Percentiles rank a stretch among this genome's conserved stretches.
phyloP scores from a whole-genome alignment of 2,797 vertebrate genomes.

The Aythya fuligula region DNA sequence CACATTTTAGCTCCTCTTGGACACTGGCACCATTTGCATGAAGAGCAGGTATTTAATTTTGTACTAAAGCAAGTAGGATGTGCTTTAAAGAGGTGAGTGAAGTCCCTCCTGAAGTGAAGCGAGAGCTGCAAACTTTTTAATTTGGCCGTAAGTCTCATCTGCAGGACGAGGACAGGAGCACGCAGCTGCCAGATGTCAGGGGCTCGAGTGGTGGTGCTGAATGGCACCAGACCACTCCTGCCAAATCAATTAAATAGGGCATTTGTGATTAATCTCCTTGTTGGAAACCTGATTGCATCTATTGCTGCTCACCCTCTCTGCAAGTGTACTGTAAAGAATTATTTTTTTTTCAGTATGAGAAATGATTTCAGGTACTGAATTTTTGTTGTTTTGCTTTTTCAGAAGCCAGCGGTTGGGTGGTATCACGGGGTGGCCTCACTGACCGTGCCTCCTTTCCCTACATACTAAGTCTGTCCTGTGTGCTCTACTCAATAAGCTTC shows the following conservation, averaged over 20 bases:
- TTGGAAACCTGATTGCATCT: not conserved
- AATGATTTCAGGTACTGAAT: not conserved
- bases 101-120: not conserved
- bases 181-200: rapidly evolving
- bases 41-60: not conserved
- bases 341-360: not conserved
- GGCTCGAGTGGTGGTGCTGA: not conserved
- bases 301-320: not conserved
- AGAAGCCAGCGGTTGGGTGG: not conserved
- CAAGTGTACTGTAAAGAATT: not conserved
- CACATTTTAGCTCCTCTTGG: not conserved
- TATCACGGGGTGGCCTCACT: not conserved
- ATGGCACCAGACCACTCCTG: not conserved
- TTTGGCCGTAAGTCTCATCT: not conserved
- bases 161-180: not conserved
- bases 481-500: not conserved
- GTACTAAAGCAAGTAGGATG: not conserved
- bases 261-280: not conserved
- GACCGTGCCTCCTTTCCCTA: not conserved
- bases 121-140: not conserved
- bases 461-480: not conserved
- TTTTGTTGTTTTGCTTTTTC: not conserved
- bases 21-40: not conserved
- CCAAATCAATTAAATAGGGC: not conserved
- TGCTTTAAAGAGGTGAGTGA: not conserved